Evolutionary conservation across 1,140 invertebrate species (phyloP), one percentile per base, ranked within the genome.

Genomic region (Metopolophium dirhodum): DNA sequence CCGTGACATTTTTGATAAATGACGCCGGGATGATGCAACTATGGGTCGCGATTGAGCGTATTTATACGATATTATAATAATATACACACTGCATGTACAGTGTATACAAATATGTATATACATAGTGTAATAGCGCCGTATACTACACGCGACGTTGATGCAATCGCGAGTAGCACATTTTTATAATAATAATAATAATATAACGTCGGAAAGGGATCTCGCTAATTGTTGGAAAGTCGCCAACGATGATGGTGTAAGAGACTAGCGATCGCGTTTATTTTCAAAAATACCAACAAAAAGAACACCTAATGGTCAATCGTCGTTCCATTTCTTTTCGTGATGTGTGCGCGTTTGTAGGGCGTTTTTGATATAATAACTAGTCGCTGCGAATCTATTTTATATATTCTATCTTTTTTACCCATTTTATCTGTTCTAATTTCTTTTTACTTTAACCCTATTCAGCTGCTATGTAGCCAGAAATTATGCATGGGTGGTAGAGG

Each of bases 121-220:
- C n/a, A 77, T 77, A 61, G 30, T 9, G 26, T 8, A 61, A 4
- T 9, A 77, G n/a, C 30, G n/a, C 61, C 14, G 30, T 77, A n/a
- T 77, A 77, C 11, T n/a, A 77, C 23, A 68, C 6, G 14, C 22
- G n/a, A 68, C 14, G 61, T 77, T 77, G 61, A 77, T 77, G n/a
- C 61, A n/a, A 77, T 77, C 61, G 61, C 4, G 0, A 77, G 61
- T n/a, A 20, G 61, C n/a, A 77, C 61, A 77, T 77, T 77, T 77
- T 68, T n/a, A 68, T 77, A 77, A 77, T 77, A 68, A 68, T 68
- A 68, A 68, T n/a, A 30, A 30, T 61, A 68, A 77, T 77, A 77
- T 18, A n/a, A n/a, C 14, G 4, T 35, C n/a, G n/a, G 30, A 77
- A 77, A 77, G 61, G 61, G n/a, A 77, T 77, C 4, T 77, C 30